Conservation (phyloP, 2,888 invertebrate genomes). For the Eupithecia abbreviata region DNA sequence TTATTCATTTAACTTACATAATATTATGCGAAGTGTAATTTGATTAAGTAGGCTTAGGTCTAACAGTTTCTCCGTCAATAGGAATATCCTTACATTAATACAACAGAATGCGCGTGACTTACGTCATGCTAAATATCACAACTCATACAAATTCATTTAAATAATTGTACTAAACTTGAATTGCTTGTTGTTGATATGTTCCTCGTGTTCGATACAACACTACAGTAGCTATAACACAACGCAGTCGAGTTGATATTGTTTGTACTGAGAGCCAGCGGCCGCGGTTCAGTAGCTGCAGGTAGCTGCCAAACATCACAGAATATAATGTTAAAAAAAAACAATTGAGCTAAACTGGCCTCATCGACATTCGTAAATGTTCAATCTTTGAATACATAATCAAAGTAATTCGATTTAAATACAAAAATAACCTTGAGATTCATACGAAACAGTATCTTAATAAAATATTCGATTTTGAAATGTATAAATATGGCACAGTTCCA, state of each 20-base stretch:
- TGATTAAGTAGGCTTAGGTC: slow-evolving; percentile 5
- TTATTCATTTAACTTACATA: slow-evolving; percentile 24
- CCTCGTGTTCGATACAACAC: slow-evolving; percentile 8
- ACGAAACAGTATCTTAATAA: slow-evolving; percentile 8
- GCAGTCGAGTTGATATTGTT: not conserved
- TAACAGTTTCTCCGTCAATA: slow-evolving; percentile 5
- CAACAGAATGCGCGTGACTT: slow-evolving; percentile 2
- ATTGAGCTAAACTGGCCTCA: slow-evolving; percentile 21
- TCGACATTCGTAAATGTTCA: slow-evolving; percentile 2
- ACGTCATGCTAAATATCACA: slow-evolving; percentile 32
- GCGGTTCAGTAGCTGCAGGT: slow-evolving; percentile 26
- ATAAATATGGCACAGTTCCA: slow-evolving; percentile 38
- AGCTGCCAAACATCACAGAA: slow-evolving; percentile 24
- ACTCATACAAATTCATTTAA: slow-evolving; percentile 30
- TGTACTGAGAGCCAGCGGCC: slow-evolving; percentile 1
- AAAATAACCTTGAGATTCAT: slow-evolving; percentile 19
- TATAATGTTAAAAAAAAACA: not conserved
- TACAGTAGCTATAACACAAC: not conserved
- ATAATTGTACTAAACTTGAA: slow-evolving; percentile 28
- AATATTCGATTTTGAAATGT: slow-evolving; percentile 1
- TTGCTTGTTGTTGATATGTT: slow-evolving; percentile 27
- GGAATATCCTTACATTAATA: slow-evolving; percentile 7
- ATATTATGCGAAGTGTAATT: slow-evolving; percentile 21
- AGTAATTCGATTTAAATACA: slow-evolving; percentile 13
- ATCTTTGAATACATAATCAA: not conserved